A percentile compares a stretch with the other conserved stretches of the same genome.
Evolutionary conservation across 2,113 vertebrate species (phyloP).

Genomic region (Alexandromys fortis): DNA sequence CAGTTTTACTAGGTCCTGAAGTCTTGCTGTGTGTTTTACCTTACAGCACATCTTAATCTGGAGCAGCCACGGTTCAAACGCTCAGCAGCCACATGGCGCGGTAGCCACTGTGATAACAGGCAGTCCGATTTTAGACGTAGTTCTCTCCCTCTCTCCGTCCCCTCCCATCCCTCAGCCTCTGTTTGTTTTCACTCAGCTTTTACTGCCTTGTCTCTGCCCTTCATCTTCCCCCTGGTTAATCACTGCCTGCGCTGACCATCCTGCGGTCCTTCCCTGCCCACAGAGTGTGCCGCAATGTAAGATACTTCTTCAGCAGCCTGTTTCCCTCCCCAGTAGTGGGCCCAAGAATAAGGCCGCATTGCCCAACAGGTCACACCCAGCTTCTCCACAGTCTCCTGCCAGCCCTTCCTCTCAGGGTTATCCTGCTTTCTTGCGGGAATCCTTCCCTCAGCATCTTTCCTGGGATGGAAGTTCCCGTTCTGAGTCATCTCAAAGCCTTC

Average conservation of each 20-base stretch:
- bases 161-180: neutral
- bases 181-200: neutral
- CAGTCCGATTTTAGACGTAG: neutral
- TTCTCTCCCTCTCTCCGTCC: neutral
- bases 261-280: neutral
- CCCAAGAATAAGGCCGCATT: neutral
- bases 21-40: neutral
- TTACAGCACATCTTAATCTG: neutral
- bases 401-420: neutral
- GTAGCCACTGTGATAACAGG: neutral
- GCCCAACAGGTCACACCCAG: neutral
- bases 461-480: neutral
- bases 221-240: neutral
- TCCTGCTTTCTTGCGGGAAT: neutral
- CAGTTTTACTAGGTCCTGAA: neutral
- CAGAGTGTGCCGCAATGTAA: neutral
- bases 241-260: neutral
- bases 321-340: neutral
- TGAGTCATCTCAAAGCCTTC: neutral
- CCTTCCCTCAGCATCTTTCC: slow-evolving; percentile 24
- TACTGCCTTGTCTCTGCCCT: neutral
- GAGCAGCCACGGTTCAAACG: neutral
- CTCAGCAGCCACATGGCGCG: neutral
- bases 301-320: neutral
- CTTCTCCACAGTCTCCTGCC: neutral